phyloP scores from a whole-genome alignment of 2,113 vertebrate species.

The Bucco capensis region DNA sequence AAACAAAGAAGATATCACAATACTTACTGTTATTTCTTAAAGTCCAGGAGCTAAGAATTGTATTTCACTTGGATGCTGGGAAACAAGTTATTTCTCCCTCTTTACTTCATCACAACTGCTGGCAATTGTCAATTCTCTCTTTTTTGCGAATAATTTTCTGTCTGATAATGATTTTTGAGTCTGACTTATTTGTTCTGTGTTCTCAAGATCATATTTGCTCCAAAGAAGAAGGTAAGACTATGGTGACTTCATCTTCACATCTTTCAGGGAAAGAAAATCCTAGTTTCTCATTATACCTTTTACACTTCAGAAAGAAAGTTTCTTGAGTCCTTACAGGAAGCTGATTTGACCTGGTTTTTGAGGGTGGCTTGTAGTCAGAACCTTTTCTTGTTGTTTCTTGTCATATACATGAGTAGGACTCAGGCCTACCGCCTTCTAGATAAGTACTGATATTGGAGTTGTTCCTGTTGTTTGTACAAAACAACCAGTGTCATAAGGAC shows the following conservation, averaged over 20 bases:
- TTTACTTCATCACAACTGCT: not conserved
- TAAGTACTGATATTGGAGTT: not conserved
- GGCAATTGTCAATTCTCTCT: not conserved
- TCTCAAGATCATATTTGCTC: not conserved
- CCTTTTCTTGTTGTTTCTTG: not conserved
- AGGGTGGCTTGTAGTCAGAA: not conserved
- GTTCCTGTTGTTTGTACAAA: not conserved
- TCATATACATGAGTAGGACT: not conserved
- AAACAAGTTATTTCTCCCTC: not conserved
- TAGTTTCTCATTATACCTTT: not conserved
- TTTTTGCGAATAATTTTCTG: not conserved
- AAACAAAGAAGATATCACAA: not conserved
- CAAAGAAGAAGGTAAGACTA: not conserved
- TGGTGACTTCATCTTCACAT: not conserved
- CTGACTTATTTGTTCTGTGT: not conserved
- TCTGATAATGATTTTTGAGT: not conserved
- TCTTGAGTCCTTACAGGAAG: not conserved
- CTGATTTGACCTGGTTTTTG: not conserved
- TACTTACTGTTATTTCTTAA: not conserved
- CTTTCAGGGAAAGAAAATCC: not conserved
- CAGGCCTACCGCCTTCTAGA: not conserved
- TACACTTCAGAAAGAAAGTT: not conserved
- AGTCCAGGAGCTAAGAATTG: not conserved
- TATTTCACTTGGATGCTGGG: not conserved
- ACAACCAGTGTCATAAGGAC: not conserved